Percentiles rank a stretch among this genome's conserved stretches.
Conservation (phyloP, 1,140 invertebrate genomes). For the Plutomurus gul region DNA sequence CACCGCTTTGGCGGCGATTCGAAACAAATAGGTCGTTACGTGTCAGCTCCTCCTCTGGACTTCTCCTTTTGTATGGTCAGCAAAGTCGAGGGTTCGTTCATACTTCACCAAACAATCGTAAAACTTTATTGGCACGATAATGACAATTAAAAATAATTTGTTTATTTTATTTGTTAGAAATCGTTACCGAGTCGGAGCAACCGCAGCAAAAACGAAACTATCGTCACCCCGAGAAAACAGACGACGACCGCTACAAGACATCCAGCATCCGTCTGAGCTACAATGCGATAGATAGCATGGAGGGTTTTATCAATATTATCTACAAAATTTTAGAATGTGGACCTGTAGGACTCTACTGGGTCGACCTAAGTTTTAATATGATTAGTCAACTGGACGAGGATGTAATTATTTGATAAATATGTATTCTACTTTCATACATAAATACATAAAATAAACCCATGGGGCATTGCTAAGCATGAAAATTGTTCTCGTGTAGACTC, state of each 20-base stretch:
- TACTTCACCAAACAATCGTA: too few species aligned
- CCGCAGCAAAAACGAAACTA: conserved; percentile 40
- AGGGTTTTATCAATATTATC: conserved; percentile 44
- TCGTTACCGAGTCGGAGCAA: conserved; percentile 17
- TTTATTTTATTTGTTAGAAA: conserved; percentile 32
- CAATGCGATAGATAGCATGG: conserved; percentile 42
- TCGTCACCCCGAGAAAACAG: conserved; percentile 43
- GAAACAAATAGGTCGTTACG: conserved; percentile 30
- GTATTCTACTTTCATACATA: neutral
- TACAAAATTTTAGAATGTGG: conserved; percentile 52
- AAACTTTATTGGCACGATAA: neutral
- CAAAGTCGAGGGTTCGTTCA: conserved; percentile 36
- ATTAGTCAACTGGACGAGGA: conserved; percentile 50
- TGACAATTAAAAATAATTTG: neutral
- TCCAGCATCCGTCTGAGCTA: conserved; percentile 49
- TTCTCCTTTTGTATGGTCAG: conserved; percentile 47
- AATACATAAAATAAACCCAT: neutral
- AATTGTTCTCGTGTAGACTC: conserved; percentile 16
- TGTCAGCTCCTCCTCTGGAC: conserved; percentile 49
- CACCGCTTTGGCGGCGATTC: conserved; percentile 43
- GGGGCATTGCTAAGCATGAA: neutral
- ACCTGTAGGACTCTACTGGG: conserved; percentile 50
- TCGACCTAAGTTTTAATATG: conserved; percentile 49
- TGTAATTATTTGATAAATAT: conserved; percentile 20
- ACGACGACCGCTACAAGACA: conserved; percentile 47